These are phyloP conservation scores for Sympetrum striolatum DNA, from an alignment of 2,888 invertebrate genomes.

Conservation along the genomic window DNA sequence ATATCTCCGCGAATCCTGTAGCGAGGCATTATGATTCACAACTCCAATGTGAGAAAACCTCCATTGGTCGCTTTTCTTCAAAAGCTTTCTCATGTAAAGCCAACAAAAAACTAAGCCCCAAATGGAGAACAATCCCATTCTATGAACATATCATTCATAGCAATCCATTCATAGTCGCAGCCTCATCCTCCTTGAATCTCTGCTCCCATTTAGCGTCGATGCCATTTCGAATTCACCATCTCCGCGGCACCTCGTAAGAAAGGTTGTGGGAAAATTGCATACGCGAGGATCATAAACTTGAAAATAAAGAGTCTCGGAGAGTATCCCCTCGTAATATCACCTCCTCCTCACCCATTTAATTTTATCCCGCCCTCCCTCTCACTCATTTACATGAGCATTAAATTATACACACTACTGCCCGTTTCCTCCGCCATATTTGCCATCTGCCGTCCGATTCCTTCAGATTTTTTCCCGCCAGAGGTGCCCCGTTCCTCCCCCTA, in stretches of 20 bases:
- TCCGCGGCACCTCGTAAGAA: not conserved
- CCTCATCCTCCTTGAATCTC: not conserved
- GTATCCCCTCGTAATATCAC: not conserved
- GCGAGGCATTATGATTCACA: too few species aligned
- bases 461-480: not conserved
- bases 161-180: too few species aligned
- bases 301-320: not conserved
- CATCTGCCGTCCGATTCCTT: not conserved
- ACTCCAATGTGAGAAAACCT: too few species aligned
- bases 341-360: not conserved
- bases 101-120: too few species aligned
- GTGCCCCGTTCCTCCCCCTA: not conserved
- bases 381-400: not conserved
- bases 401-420: not conserved
- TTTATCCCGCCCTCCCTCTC: not conserved
- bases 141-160: too few species aligned
- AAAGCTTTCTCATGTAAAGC: too few species aligned
- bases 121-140: too few species aligned
- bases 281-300: not conserved
- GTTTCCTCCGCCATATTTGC: not conserved
- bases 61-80: too few species aligned
- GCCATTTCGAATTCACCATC: not conserved
- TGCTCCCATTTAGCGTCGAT: not conserved
- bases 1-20: too few species aligned
- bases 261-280: not conserved